Evolutionary conservation across 2,113 vertebrate species (phyloP).

Genomic region (Apaloderma vittatum): DNA sequence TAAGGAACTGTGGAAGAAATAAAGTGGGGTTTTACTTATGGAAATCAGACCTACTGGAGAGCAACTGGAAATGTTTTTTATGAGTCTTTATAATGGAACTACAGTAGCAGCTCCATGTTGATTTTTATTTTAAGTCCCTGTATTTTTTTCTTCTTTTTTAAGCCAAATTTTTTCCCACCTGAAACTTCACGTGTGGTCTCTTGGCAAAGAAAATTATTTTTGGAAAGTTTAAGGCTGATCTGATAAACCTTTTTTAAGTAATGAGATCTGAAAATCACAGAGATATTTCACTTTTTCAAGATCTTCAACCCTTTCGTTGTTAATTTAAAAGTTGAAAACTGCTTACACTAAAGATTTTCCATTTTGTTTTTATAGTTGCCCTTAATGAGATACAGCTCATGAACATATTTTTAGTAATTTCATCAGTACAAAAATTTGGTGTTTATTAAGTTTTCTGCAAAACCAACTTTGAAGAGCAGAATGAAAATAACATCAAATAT

Average conservation of each 20-base stretch:
- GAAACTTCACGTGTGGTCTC: slow-evolving; percentile 55
- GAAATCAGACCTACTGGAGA: slow-evolving; percentile 71
- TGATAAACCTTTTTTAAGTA: slow-evolving; percentile 34
- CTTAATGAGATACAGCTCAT: neutral
- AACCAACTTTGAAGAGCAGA: neutral
- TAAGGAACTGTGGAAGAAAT: slow-evolving; percentile 71
- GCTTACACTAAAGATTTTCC: neutral
- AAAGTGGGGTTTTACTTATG: slow-evolving; percentile 53
- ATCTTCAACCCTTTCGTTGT: neutral
- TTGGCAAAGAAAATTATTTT: slow-evolving; percentile 41
- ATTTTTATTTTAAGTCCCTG: slow-evolving; percentile 47
- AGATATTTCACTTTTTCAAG: neutral
- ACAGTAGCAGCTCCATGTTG: slow-evolving; percentile 62
- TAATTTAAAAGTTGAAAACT: slow-evolving; percentile 8
- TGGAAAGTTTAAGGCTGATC: slow-evolving; percentile 29
- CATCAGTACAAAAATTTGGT: neutral
- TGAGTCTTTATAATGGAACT: slow-evolving; percentile 54
- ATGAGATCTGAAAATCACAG: neutral
- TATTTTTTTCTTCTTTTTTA: slow-evolving; percentile 12
- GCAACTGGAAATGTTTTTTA: slow-evolving; percentile 66
- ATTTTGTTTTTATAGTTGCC: neutral
- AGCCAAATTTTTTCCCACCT: slow-evolving; percentile 44
- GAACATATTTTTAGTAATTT: neutral
- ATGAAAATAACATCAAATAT: neutral
- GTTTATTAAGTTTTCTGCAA: neutral